phyloP scores from a whole-genome alignment of 2,113 vertebrate genomes.

The Oryzias woworae region DNA sequence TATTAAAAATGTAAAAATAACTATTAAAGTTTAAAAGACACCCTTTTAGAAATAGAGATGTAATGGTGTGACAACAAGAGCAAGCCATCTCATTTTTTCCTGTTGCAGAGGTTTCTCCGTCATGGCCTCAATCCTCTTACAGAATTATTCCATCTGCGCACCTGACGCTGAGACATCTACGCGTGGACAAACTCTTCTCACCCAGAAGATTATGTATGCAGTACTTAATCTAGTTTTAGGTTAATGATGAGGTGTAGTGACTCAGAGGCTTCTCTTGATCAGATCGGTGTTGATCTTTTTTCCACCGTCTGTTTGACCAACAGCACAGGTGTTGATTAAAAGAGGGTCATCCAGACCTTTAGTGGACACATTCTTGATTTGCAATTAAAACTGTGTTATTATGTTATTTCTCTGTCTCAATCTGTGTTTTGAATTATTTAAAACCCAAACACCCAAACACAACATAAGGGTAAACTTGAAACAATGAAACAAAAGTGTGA shows the following conservation, averaged over 20 bases:
- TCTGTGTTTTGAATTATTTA: no score
- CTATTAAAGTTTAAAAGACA: no score
- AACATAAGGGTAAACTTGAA: no score
- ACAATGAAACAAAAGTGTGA: no score
- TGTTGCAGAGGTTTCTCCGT: constrained; percentile 14
- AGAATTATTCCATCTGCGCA: constrained; percentile 52
- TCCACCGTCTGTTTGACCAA: no score
- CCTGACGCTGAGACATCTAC: constrained; percentile 53
- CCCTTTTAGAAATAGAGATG: constrained; percentile 10
- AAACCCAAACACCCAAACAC: no score
- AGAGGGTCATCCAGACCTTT: no score
- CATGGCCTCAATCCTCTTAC: constrained; percentile 58
- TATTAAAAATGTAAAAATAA: no score
- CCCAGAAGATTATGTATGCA: constrained; percentile 18
- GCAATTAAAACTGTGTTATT: no score
- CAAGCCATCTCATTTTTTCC: constrained; percentile 1
- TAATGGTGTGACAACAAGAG: constrained; percentile 11
- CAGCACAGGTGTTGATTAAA: no score
- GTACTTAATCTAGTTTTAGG: constrained; percentile 46
- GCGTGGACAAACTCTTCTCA: constrained; percentile 36
- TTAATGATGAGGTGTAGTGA: constrained; percentile 33
- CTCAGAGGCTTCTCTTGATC: constrained; percentile 3
- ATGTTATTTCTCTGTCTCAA: no score
- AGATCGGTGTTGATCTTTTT: background rate
- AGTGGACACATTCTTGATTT: no score